Evolutionary conservation across 2,888 invertebrate genomes (phyloP).

Genomic region (Heteropelma amictum): DNA sequence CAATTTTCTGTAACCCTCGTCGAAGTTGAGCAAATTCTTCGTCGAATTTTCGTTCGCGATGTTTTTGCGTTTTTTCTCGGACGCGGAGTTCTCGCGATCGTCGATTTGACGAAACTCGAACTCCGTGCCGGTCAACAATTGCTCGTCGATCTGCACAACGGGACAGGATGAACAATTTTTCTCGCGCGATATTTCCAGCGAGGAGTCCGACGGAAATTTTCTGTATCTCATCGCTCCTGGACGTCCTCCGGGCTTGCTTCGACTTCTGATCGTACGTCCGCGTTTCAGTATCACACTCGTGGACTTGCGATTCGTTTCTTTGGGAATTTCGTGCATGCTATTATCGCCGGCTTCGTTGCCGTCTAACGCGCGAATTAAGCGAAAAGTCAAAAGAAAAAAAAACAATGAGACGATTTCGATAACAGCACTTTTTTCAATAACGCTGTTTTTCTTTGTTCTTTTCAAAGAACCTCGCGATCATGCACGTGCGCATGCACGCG

Average conservation of each 20-base stretch:
- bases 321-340: slow-evolving; percentile 56
- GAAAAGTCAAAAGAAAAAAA: slow-evolving; percentile 40
- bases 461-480: slow-evolving; percentile 1
- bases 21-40: background rate
- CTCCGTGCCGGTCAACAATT: slow-evolving; percentile 58
- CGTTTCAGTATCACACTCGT: slow-evolving; percentile 70
- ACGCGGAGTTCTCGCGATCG: background rate
- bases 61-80: background rate
- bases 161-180: background rate
- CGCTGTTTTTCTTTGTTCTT: background rate
- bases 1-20: slow-evolving; percentile 60
- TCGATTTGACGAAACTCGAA: slow-evolving; percentile 56
- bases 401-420: slow-evolving; percentile 16
- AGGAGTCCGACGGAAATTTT: slow-evolving; percentile 38
- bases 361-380: slow-evolving; percentile 37
- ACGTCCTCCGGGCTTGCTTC: slow-evolving; percentile 49
- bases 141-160: slow-evolving; percentile 56
- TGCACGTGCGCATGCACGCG: slow-evolving; percentile 26
- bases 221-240: slow-evolving; percentile 30
- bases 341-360: slow-evolving; percentile 56
- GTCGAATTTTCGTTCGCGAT: background rate
- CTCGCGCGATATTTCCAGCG: background rate
- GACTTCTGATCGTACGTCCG: slow-evolving; percentile 71
- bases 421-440: background rate
- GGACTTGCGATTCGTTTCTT: slow-evolving; percentile 61